Conservation (phyloP, 2,888 invertebrate species). For the Plusia festucae region DNA sequence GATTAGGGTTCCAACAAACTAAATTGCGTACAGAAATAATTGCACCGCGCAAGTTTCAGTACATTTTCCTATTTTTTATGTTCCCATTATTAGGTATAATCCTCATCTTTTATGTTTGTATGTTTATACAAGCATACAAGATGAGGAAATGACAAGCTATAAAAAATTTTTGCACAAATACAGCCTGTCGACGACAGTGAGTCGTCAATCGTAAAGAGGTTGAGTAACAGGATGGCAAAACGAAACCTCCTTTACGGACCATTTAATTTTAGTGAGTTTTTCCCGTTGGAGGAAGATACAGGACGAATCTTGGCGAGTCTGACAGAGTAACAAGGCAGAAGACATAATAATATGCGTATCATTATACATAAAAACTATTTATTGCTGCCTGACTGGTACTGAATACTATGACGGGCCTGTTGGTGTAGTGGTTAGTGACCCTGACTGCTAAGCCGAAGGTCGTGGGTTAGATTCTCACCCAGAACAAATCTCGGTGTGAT, state of each 20-base stretch:
- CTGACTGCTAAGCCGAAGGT: no score
- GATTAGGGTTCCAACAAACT: not conserved
- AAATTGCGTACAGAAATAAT: not conserved
- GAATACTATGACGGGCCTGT: no score
- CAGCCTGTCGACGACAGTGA: not conserved
- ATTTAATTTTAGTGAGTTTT: not conserved
- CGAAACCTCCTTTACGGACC: not conserved
- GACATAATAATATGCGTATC: no score
- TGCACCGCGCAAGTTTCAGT: not conserved
- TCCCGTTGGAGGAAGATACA: not conserved
- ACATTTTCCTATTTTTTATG: not conserved
- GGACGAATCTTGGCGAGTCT: no score
- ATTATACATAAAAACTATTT: no score
- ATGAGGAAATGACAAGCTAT: not conserved
- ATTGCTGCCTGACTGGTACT: no score
- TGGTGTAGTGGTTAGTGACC: no score
- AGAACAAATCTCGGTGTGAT: no score
- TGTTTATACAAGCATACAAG: no score
- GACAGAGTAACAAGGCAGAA: no score
- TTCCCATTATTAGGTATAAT: not conserved
- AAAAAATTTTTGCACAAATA: not conserved
- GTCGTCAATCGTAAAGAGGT: conserved; percentile 1
- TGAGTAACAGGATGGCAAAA: conserved; percentile 2
- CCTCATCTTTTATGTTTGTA: no score
- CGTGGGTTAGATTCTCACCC: no score